These are phyloP conservation scores for Chelonia mydas DNA, from an alignment of 2,797 vertebrate species.

Conservation along the genomic window DNA sequence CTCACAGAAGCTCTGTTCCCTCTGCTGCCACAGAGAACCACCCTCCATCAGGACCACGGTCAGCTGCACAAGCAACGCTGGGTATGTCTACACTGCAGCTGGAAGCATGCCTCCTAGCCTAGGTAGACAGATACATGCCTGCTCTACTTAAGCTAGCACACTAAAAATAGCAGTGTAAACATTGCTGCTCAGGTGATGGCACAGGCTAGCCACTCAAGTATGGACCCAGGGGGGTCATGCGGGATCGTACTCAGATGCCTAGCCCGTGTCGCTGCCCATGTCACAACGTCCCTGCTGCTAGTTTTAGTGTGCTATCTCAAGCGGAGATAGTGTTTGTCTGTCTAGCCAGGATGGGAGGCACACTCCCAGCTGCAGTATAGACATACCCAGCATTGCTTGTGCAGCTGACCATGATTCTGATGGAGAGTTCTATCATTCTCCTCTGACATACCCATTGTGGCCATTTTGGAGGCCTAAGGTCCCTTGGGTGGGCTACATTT, in stretches of 20 bases:
- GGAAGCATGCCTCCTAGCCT: not conserved
- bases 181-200: not conserved
- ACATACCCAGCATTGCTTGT: not conserved
- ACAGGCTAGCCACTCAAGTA: not conserved
- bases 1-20: not conserved
- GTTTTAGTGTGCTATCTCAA: not conserved
- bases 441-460: not conserved
- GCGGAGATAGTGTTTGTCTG: not conserved
- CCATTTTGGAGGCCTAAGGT: not conserved
- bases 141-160: not conserved
- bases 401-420: not conserved
- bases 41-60: not conserved
- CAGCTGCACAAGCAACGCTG: not conserved
- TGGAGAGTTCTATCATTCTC: not conserved
- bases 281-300: not conserved
- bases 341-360: not conserved
- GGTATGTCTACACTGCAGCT: not conserved
- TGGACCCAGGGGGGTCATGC: not conserved
- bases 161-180: not conserved
- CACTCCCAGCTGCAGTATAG: not conserved
- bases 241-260: not conserved
- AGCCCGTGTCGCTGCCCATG: not conserved
- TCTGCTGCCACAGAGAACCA: not conserved
- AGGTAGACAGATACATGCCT: not conserved
- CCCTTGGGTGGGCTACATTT: not conserved